These are phyloP conservation scores for Drosophila truncata DNA, from an alignment of 1,140 invertebrate genomes.

Conservation along the genomic window DNA sequence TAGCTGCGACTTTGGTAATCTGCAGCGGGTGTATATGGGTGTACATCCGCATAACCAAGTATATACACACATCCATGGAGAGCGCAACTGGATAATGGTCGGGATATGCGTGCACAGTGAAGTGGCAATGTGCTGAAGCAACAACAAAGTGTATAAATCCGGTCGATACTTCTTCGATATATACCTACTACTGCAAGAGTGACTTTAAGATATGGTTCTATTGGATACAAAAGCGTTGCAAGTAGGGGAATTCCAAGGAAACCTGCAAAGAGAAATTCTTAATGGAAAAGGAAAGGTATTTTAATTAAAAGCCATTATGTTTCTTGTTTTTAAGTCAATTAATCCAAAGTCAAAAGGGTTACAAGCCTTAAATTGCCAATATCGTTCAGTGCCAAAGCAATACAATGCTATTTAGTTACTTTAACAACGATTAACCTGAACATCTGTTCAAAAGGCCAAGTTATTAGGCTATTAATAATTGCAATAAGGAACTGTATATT, in stretches of 20 bases:
- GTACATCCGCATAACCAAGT: slow-evolving; percentile 7
- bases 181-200: not conserved
- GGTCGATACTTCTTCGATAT: slow-evolving; percentile 18
- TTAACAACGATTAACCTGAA: not conserved
- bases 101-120: slow-evolving; percentile 66
- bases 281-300: not conserved
- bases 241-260: not conserved
- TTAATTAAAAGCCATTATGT: not conserved
- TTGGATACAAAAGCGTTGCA: not conserved
- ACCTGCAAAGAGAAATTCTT: too few species aligned
- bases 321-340: not conserved
- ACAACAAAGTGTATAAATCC: not conserved
- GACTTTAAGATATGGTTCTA: not conserved
- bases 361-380: not conserved
- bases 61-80: not conserved
- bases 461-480: not conserved
- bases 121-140: slow-evolving; percentile 43
- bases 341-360: not conserved
- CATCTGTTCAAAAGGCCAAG: not conserved
- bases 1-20: slow-evolving; percentile 80
- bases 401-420: not conserved
- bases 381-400: not conserved
- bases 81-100: slow-evolving; percentile 21
- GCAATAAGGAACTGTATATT: not conserved
- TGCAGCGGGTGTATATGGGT: slow-evolving; percentile 42